These are phyloP conservation scores for Calephelis nemesis DNA, from an alignment of 1,140 invertebrate species.

Conservation along the genomic window DNA sequence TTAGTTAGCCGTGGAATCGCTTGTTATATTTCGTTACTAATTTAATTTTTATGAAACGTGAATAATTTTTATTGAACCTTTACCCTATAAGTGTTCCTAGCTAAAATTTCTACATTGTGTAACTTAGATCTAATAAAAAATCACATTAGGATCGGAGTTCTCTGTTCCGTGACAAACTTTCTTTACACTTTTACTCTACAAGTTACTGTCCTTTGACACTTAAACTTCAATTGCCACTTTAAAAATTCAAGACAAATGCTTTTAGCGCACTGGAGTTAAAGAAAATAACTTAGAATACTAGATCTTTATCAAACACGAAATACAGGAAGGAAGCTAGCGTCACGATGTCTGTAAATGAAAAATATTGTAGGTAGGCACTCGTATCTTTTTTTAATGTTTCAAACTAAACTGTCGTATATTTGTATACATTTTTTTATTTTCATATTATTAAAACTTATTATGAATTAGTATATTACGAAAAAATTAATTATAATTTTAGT, in stretches of 20 bases:
- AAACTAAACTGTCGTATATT: too few relatives aligned
- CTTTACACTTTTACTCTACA: conserved; percentile 14
- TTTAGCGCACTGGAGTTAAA: conserved; percentile 57
- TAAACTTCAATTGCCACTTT: conserved; percentile 70
- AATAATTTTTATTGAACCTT: too few relatives aligned
- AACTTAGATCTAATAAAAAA: not conserved
- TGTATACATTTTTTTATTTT: too few relatives aligned
- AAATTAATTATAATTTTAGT: too few relatives aligned
- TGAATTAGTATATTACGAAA: too few relatives aligned
- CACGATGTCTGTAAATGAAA: not conserved
- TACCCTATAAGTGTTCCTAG: too few relatives aligned
- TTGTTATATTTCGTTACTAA: too few relatives aligned
- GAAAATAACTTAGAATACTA: conserved; percentile 64
- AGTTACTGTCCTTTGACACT: conserved; percentile 39
- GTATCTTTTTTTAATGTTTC: too few relatives aligned
- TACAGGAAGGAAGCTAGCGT: not conserved
- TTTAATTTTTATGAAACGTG: too few relatives aligned
- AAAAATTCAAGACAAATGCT: conserved; percentile 76
- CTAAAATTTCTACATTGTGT: too few relatives aligned
- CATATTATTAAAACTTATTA: too few relatives aligned
- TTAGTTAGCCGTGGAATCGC: too few relatives aligned
- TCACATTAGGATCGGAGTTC: conserved; percentile 22
- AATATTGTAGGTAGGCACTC: not conserved
- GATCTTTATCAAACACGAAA: conserved; percentile 31
- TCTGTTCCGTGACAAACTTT: conserved; percentile 28